Conservation (phyloP, 35 echinoderm and acorn worm species). For the Amphiura filiformis region DNA sequence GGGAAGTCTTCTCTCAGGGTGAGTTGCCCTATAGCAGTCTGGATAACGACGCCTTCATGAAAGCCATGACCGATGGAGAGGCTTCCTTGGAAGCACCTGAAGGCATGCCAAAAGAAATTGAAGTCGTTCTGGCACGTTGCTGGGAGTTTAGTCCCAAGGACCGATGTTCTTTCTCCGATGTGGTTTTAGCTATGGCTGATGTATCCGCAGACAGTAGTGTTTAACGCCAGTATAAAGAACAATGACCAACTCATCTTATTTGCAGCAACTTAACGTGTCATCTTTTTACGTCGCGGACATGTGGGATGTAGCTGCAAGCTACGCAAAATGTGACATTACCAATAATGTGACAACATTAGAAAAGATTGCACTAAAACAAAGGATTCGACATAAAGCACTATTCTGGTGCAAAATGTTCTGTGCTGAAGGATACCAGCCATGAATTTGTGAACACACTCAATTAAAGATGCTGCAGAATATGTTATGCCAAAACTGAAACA, state of each 20-base stretch:
- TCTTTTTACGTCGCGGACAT: not conserved
- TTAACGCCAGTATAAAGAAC: conserved; percentile 8
- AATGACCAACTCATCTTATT: not conserved
- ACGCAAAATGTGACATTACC: not conserved
- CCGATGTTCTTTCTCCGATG: conserved; percentile 77
- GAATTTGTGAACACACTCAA: too few relatives aligned
- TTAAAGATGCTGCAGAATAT: too few relatives aligned
- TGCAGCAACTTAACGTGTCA: not conserved
- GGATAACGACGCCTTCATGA: conserved; percentile 83
- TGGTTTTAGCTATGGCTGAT: conserved; percentile 57
- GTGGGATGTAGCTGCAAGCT: not conserved
- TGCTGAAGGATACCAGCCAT: too few relatives aligned
- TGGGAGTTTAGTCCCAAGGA: conserved; percentile 77
- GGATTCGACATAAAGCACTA: not conserved
- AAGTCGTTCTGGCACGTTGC: conserved; percentile 77
- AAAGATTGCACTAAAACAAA: not conserved
- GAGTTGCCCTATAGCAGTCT: conserved; percentile 59
- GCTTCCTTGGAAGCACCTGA: conserved; percentile 60
- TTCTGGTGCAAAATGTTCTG: too few relatives aligned
- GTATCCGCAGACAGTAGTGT: conserved; percentile 74
- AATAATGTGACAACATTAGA: not conserved
- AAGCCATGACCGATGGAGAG: conserved; percentile 76
- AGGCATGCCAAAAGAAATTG: conserved; percentile 81
- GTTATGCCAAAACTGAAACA: too few relatives aligned
- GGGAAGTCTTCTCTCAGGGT: conserved; percentile 91